These are phyloP conservation scores for Aphis craccivora DNA, from an alignment of 1,140 invertebrate species.

Conservation along the genomic window DNA sequence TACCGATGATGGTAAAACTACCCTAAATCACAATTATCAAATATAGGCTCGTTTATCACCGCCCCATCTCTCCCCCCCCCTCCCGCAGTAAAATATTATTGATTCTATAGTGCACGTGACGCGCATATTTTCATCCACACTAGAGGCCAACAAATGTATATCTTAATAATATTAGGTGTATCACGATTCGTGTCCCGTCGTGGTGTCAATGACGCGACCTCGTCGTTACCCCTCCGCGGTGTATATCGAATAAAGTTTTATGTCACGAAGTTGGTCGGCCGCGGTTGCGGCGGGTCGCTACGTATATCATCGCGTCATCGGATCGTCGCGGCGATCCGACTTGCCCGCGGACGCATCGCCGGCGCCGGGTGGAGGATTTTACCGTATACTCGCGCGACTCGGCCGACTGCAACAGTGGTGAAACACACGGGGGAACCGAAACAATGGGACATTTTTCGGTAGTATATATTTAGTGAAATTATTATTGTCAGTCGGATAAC, in stretches of 20 bases:
- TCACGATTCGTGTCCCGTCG: neutral
- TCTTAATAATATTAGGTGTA: neutral
- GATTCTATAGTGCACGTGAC: neutral
- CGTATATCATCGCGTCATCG: too few species aligned
- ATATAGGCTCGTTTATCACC: neutral
- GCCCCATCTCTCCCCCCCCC: too few species aligned
- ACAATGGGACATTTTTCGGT: slow-evolving; percentile 47
- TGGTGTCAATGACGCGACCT: neutral
- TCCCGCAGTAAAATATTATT: neutral
- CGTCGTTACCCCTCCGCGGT: too few species aligned
- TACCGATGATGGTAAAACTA: neutral
- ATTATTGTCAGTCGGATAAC: slow-evolving; percentile 45
- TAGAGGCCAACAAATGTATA: neutral
- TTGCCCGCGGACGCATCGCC: neutral
- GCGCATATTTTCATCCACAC: neutral
- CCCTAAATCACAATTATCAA: neutral
- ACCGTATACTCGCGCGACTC: neutral
- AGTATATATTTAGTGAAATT: slow-evolving; percentile 24
- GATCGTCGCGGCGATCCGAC: neutral
- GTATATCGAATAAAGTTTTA: neutral
- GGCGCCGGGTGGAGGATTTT: neutral
- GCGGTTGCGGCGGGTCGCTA: too few species aligned
- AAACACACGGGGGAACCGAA: slow-evolving; percentile 20
- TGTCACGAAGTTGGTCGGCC: neutral
- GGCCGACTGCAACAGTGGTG: neutral